These are phyloP conservation scores for Scaptomyza caliginosa DNA, from an alignment of 2,888 invertebrate species.

Conservation along the genomic window DNA sequence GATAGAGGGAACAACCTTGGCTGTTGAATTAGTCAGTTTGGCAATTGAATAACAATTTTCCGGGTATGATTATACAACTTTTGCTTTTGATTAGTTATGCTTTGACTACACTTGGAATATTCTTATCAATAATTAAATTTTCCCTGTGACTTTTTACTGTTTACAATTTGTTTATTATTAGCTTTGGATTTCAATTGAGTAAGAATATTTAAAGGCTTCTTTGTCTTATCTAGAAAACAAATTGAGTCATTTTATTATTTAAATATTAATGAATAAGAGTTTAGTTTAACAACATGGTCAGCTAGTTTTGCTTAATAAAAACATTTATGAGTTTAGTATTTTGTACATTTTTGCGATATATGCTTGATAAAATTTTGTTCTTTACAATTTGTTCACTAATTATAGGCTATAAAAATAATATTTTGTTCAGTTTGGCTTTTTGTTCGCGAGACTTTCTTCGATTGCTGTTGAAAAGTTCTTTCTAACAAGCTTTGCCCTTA, in stretches of 20 bases:
- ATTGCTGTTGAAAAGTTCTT: conserved; percentile 19
- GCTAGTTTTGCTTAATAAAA: background rate
- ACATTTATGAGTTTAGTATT: conserved; percentile 20
- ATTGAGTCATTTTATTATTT: too few species aligned
- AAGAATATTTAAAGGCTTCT: too few species aligned
- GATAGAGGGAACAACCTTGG: conserved; percentile 12
- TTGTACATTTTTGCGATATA: conserved; percentile 35
- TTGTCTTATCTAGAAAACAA: too few species aligned
- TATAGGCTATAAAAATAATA: conserved; percentile 7
- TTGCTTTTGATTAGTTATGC: too few species aligned
- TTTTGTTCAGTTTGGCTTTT: conserved; percentile 45
- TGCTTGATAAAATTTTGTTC: conserved; percentile 46
- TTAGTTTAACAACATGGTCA: too few species aligned
- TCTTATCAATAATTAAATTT: too few species aligned
- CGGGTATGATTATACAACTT: background rate
- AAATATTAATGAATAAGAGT: too few species aligned
- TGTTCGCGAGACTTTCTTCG: conserved; percentile 24
- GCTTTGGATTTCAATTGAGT: too few species aligned
- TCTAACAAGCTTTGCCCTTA: conserved; percentile 46
- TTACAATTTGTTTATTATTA: too few species aligned
- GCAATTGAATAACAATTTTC: background rate
- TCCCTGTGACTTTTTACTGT: too few species aligned
- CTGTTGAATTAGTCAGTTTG: background rate
- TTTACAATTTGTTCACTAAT: conserved; percentile 22
- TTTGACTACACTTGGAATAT: too few species aligned